A percentile compares a stretch with the other conserved stretches of the same genome.
phyloP scores from a whole-genome alignment of 2,113 vertebrate species.

The Passer domesticus region DNA sequence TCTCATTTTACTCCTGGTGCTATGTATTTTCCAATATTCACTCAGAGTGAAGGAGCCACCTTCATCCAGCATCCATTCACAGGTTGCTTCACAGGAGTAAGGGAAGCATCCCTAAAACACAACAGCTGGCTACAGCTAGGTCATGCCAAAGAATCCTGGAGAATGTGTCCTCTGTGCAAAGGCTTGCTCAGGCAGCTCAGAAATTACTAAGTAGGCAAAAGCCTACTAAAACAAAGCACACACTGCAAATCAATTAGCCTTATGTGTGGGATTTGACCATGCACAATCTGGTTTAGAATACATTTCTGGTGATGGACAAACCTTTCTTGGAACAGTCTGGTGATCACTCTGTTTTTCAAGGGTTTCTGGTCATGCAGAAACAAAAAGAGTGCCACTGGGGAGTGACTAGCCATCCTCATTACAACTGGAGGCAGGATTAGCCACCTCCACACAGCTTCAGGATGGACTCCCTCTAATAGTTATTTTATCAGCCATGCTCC shows the following conservation, averaged over 20 bases:
- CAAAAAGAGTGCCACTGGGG: background rate
- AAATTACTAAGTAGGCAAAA: background rate
- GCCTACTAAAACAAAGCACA: background rate
- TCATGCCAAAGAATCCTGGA: background rate
- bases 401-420: background rate
- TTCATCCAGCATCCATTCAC: slow-evolving; percentile 14
- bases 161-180: background rate
- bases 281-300: background rate
- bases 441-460: background rate
- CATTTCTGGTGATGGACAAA: background rate
- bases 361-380: background rate
- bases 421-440: background rate
- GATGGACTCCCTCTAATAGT: background rate
- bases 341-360: background rate
- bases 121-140: slow-evolving; percentile 9
- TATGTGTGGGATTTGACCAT: background rate
- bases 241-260: background rate
- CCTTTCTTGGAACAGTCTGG: background rate
- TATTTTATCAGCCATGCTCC: background rate
- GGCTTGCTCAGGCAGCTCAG: background rate
- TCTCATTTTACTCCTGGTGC: background rate
- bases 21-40: background rate
- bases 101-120: background rate
- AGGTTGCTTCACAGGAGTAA: background rate
- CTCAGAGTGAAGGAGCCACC: background rate